Percentiles rank a stretch among this genome's conserved stretches.
Conservation (phyloP, 2,113 vertebrate genomes). For the Jaculus jaculus region DNA sequence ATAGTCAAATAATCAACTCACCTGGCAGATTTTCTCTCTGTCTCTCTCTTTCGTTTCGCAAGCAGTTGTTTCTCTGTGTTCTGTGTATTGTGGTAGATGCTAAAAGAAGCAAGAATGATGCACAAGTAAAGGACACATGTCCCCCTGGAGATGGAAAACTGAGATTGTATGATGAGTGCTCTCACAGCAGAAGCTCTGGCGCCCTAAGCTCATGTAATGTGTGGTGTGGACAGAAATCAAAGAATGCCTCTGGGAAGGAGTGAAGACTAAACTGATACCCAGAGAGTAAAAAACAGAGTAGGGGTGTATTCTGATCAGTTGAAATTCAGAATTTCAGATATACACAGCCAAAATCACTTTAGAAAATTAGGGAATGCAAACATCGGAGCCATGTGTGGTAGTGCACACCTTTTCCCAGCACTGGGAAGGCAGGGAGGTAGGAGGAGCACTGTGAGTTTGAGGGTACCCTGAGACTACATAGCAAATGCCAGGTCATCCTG, state of each 20-base stretch:
- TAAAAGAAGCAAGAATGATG: background rate
- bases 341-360: too few species aligned
- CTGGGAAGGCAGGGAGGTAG: too few species aligned
- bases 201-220: background rate
- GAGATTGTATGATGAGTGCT: fast-evolving
- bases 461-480: too few species aligned
- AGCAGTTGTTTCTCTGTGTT: background rate
- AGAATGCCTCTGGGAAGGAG: background rate
- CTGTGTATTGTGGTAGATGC: background rate
- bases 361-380: too few species aligned
- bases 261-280: background rate
- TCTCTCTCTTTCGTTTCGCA: background rate
- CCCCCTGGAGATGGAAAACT: background rate
- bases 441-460: too few species aligned
- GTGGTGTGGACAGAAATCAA: background rate
- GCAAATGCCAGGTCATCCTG: too few species aligned
- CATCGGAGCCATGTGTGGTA: too few species aligned
- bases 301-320: too few species aligned
- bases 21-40: background rate
- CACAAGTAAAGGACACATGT: background rate
- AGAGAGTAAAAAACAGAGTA: too few species aligned
- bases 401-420: too few species aligned
- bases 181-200: background rate
- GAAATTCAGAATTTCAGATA: too few species aligned
- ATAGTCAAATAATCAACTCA: background rate